phyloP scores from a whole-genome alignment of 2,113 vertebrate genomes.

The Hyperopisus bebe region DNA sequence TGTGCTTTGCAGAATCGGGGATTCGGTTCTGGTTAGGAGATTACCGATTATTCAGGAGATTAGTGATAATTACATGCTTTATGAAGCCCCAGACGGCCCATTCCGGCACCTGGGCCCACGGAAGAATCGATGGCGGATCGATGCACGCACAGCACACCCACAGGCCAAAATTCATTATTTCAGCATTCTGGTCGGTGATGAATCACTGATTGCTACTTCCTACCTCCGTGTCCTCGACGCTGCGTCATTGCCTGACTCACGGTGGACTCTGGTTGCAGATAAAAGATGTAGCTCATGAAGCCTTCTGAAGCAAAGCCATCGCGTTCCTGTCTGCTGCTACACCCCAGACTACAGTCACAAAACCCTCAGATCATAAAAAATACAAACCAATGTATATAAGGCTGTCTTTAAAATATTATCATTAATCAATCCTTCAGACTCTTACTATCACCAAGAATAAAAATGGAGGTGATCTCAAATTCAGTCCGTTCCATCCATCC shows the following conservation, averaged over 20 bases:
- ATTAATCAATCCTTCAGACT: background rate
- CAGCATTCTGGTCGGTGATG: background rate
- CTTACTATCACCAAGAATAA: background rate
- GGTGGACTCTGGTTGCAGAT: background rate
- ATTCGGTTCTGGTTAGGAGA: background rate
- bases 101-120: background rate
- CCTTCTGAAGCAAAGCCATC: too few species aligned
- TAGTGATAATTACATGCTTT: slow-evolving; percentile 14
- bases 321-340: background rate
- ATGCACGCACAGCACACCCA: background rate
- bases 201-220: background rate
- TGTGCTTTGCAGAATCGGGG: background rate
- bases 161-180: background rate
- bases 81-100: background rate
- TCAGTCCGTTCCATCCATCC: background rate
- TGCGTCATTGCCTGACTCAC: background rate
- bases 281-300: background rate
- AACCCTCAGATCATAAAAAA: background rate
- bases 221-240: background rate
- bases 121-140: background rate
- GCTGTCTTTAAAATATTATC: background rate
- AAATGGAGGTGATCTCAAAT: background rate
- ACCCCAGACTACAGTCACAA: background rate
- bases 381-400: background rate
- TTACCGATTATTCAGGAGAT: background rate